phyloP scores from a whole-genome alignment of 2,888 invertebrate species.

The Tupiocoris notatus region DNA sequence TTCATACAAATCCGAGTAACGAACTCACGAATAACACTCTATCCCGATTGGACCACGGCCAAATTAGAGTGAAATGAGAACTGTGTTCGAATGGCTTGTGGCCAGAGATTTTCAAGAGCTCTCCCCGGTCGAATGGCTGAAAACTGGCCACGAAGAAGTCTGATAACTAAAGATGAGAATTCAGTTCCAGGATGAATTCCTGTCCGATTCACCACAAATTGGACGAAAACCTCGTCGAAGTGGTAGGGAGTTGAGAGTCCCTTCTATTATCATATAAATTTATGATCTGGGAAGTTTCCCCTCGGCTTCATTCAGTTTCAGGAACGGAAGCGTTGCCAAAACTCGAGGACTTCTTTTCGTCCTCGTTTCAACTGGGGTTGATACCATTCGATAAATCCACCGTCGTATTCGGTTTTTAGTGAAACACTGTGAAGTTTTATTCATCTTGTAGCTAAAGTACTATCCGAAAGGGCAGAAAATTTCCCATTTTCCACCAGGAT shows the following conservation, averaged over 20 bases:
- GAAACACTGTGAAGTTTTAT: too few relatives aligned
- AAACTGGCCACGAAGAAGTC: not conserved
- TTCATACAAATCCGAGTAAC: too few relatives aligned
- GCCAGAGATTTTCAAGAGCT: not conserved
- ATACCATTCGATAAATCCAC: not conserved
- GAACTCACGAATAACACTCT: too few relatives aligned
- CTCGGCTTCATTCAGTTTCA: not conserved
- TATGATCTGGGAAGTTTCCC: not conserved
- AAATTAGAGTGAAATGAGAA: not conserved
- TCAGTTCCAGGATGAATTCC: not conserved
- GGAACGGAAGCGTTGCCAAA: not conserved
- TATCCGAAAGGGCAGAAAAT: too few relatives aligned
- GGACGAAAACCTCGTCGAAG: not conserved
- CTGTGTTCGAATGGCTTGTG: not conserved
- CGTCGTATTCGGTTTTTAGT: too few relatives aligned
- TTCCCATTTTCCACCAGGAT: too few relatives aligned
- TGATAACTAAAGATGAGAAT: not conserved
- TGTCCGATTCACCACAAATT: not conserved
- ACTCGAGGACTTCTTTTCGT: not conserved
- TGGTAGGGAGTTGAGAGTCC: not conserved
- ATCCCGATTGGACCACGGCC: not conserved
- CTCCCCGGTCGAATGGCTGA: not conserved
- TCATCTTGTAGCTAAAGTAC: too few relatives aligned
- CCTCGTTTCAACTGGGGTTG: not conserved
- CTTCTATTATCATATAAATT: not conserved